Evolutionary conservation across 2,113 vertebrate genomes (phyloP).

Genomic region (Daubentonia madagascariensis): DNA sequence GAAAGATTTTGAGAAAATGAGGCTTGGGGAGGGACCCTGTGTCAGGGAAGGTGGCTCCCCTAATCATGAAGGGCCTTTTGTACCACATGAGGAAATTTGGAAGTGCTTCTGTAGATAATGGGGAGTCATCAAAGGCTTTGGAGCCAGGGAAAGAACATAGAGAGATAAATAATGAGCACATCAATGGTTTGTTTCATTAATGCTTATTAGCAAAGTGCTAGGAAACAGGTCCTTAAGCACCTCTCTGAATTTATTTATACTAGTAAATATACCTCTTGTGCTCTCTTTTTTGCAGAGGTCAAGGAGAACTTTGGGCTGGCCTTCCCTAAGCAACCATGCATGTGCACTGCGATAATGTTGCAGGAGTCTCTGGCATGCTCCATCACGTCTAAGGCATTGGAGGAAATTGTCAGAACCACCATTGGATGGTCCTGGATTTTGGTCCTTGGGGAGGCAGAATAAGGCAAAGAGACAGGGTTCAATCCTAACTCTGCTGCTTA

Average conservation of each 20-base stretch:
- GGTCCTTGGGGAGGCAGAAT: background rate
- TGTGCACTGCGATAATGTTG: rapidly evolving
- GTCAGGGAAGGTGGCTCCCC: too few relatives aligned
- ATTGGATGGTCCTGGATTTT: too few relatives aligned
- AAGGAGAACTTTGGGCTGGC: background rate
- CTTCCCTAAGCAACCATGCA: background rate
- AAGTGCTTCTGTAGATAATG: background rate
- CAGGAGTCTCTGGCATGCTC: background rate
- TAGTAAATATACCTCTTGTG: background rate
- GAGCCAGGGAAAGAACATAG: background rate
- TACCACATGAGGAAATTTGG: background rate
- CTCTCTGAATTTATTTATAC: background rate
- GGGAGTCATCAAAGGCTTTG: background rate
- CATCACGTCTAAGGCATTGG: background rate
- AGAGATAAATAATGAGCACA: background rate
- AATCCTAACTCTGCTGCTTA: background rate
- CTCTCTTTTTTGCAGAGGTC: background rate
- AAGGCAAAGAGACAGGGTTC: background rate
- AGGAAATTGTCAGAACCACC: background rate
- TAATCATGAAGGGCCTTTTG: background rate
- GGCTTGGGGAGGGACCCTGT: too few relatives aligned
- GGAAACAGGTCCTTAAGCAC: background rate
- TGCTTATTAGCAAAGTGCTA: background rate
- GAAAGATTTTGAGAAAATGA: background rate
- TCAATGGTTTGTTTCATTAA: background rate